Conservation (phyloP, 2,113 vertebrate species). For the Oncorhynchus tshawytscha region DNA sequence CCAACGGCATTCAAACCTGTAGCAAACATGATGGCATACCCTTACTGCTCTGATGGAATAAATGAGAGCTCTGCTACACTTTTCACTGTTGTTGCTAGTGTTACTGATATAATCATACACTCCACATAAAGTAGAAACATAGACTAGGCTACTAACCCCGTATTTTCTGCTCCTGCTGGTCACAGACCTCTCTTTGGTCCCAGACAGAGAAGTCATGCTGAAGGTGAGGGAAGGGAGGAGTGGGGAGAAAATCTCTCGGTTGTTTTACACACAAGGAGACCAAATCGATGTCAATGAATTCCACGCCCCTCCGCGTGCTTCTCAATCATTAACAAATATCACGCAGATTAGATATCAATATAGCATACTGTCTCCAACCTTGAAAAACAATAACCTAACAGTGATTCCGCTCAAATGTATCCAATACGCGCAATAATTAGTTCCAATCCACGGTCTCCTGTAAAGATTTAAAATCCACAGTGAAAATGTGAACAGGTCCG, state of each 20-base stretch:
- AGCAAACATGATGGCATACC: no score
- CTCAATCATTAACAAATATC: constrained; percentile 41
- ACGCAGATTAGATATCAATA: constrained; percentile 44
- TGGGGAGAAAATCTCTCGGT: constrained; percentile 46
- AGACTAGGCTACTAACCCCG: constrained; percentile 78
- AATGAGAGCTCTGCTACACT: no score
- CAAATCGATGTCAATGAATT: constrained; percentile 51
- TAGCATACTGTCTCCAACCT: constrained; percentile 18
- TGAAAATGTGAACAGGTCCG: no score
- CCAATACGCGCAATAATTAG: neutral
- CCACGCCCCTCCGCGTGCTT: constrained; percentile 53
- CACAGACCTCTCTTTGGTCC: constrained; percentile 90
- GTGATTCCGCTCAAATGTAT: constrained; percentile 12
- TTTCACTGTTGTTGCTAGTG: neutral
- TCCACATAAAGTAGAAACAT: constrained; percentile 21
- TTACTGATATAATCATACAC: constrained; percentile 3
- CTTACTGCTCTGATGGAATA: no score
- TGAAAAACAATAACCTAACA: constrained; percentile 39
- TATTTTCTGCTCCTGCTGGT: constrained; percentile 89
- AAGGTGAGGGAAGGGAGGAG: constrained; percentile 56
- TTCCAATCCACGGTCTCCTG: constrained; percentile 63
- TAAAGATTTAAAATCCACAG: constrained; percentile 59
- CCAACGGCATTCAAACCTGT: no score
- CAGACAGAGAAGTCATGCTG: constrained; percentile 95
- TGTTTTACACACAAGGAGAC: constrained; percentile 62